phyloP scores from a whole-genome alignment of 2,113 vertebrate genomes.

The Theristicus caerulescens region DNA sequence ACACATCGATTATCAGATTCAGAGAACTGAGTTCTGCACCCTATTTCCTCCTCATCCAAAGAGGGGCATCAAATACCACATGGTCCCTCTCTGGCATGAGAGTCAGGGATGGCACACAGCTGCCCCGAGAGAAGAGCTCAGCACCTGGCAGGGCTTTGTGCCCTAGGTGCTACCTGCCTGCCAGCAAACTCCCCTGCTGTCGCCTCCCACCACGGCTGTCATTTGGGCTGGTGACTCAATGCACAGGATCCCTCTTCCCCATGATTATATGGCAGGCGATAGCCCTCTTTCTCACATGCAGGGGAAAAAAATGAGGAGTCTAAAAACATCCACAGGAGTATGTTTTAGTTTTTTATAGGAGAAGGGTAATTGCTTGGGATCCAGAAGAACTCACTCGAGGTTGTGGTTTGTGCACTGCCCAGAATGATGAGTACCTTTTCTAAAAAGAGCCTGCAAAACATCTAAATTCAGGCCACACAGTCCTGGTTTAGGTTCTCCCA shows the following conservation, averaged over 20 bases:
- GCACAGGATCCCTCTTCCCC: background rate
- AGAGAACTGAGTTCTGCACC: background rate
- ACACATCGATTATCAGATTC: background rate
- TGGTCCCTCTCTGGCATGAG: background rate
- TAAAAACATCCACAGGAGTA: background rate
- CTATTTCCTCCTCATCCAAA: background rate
- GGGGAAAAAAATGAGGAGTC: background rate
- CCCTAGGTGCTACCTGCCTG: background rate
- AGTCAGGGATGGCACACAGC: background rate
- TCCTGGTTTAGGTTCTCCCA: background rate
- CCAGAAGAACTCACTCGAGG: background rate
- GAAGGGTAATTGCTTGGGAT: conserved; percentile 40
- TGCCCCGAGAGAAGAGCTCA: background rate
- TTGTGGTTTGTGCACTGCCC: conserved; percentile 42
- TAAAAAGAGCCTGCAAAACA: conserved; percentile 53
- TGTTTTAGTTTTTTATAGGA: conserved; percentile 17
- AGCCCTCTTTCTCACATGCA: background rate
- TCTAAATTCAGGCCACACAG: background rate
- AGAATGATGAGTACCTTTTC: conserved; percentile 41
- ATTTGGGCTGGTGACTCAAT: background rate
- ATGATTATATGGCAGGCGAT: background rate
- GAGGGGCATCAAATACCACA: background rate
- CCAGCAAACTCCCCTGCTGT: background rate
- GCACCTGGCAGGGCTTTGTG: background rate
- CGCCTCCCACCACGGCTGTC: background rate